A percentile compares a stretch with the other conserved stretches of the same genome.
Evolutionary conservation across 2,113 vertebrate genomes (phyloP).

Genomic region (Passer domesticus): DNA sequence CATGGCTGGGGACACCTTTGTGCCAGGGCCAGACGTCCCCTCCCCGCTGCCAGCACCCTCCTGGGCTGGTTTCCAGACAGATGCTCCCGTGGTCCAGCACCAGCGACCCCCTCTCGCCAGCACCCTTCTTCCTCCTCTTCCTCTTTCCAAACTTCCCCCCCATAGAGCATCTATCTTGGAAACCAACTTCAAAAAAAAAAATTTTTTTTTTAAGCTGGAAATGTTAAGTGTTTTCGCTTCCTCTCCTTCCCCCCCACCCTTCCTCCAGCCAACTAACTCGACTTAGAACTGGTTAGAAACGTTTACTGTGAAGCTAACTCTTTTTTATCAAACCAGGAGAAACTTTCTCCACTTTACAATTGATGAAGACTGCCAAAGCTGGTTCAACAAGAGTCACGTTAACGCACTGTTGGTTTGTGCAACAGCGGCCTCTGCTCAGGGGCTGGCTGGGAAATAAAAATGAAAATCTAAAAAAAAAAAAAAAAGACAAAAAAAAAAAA

Average conservation of each 20-base stretch:
- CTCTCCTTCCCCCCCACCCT: not conserved
- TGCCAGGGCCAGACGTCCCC: accelerated
- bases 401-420: constrained; percentile 34
- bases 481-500: not conserved
- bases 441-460: constrained; percentile 48
- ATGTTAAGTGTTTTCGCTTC: constrained; percentile 5
- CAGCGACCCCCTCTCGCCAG: not conserved
- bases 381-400: constrained; percentile 23
- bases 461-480: not conserved
- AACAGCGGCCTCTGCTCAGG: not conserved
- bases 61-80: not conserved
- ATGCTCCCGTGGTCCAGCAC: not conserved
- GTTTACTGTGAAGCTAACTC: constrained; percentile 73
- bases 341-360: constrained; percentile 35
- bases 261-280: constrained; percentile 23
- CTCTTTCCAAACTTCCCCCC: not conserved
- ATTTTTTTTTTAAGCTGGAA: constrained; percentile 23
- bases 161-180: constrained; percentile 40
- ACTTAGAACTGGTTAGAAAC: constrained; percentile 62
- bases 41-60: not conserved
- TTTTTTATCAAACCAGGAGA: constrained; percentile 41
- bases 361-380: constrained; percentile 68
- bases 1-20: not conserved
- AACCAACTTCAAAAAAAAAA: constrained; percentile 1
- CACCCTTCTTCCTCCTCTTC: not conserved